Base-by-base conservation (phyloP, 2,797 vertebrate genomes). In the Semotilus atromaculatus region DNA sequence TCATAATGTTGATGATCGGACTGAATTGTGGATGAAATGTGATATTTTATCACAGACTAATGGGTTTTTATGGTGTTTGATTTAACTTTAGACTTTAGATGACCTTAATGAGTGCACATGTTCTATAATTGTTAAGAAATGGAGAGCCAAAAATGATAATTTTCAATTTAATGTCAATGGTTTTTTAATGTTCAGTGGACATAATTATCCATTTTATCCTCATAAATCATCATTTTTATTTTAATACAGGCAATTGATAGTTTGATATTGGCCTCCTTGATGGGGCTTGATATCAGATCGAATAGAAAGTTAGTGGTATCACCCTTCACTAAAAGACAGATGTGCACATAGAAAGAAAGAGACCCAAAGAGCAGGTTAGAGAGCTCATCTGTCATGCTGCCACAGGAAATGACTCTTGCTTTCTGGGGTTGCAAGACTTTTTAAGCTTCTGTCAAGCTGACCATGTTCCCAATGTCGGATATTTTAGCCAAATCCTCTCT, bases 381-480 rank as follows among this genome's bases (percentile, higher is more conserved):
- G 80, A 55, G n/a, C 36, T 78, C 67, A 38, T 68, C 76, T 34
- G 34, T 83, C 73, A 67, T 18, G 36, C 51, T 77, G 62, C 10
- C 2, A 83, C n/a, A 68, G 48, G 34, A 83, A 67, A 75, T 83
- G n/a, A 83, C 62, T 83, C 43, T 51, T 68, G 45, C n/a, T 68
- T 77, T 76, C 45, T 83, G 60, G 34, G 60, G 31, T 55, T 83
- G 62, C 19, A 9, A 55, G 34, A 23, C 62, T 36, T 8, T 83
- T 79, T 53, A 29, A 55, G 73, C 67, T 53, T 70, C 66, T 78
- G 31, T n/a, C 75, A 66, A 40, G 36, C 38, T 80, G 62, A 70
- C 67, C 21, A 40, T 68, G 43, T 70, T 84, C 53, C 23, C 36
- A 19, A 16, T 81, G 36, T 67, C 0, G 14, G 29, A 66, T 72